Conservation (phyloP, 2,797 vertebrate species). For the Poeciliopsis paucimaculata region DNA sequence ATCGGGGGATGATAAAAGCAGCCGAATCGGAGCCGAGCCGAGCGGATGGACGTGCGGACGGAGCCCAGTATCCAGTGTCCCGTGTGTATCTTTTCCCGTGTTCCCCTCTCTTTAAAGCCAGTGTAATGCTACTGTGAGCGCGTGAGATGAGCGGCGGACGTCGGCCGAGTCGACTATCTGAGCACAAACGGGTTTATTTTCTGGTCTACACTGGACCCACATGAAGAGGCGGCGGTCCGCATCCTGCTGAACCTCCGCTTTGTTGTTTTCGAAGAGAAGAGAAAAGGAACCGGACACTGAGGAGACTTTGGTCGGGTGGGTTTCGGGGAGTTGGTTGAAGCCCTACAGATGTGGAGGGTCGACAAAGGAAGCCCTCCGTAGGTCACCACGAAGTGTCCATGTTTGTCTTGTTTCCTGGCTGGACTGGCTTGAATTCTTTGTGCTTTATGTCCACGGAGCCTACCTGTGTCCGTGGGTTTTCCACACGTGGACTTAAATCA, state of each 20-base stretch:
- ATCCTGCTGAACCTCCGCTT: conserved; percentile 53
- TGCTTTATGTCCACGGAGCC: conserved; percentile 57
- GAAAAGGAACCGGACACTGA: conserved; percentile 28
- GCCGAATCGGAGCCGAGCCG: conserved; percentile 37
- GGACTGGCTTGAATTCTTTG: conserved; percentile 48
- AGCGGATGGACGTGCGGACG: conserved; percentile 48
- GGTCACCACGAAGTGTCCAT: conserved; percentile 52
- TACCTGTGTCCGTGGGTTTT: conserved; percentile 59
- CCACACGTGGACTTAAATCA: conserved; percentile 65
- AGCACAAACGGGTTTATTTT: conserved; percentile 43
- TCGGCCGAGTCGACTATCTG: conserved; percentile 47
- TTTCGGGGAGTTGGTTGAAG: neutral
- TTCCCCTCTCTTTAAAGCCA: conserved; percentile 1
- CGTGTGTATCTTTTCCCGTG: conserved; percentile 7
- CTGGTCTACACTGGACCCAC: conserved; percentile 67
- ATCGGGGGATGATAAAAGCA: conserved; percentile 61
- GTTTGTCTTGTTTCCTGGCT: conserved; percentile 39
- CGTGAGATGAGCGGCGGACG: conserved; percentile 64
- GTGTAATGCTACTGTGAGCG: neutral
- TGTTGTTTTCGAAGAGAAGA: conserved; percentile 41
- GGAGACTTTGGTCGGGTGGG: neutral
- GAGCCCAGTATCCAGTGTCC: conserved; percentile 10
- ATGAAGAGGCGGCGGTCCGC: conserved; percentile 50
- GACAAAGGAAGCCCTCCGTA: conserved; percentile 70
- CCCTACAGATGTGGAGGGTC: conserved; percentile 72